These are phyloP conservation scores for Lagenorhynchus albirostris DNA, from an alignment of 2,113 vertebrate species.

Conservation along the genomic window DNA sequence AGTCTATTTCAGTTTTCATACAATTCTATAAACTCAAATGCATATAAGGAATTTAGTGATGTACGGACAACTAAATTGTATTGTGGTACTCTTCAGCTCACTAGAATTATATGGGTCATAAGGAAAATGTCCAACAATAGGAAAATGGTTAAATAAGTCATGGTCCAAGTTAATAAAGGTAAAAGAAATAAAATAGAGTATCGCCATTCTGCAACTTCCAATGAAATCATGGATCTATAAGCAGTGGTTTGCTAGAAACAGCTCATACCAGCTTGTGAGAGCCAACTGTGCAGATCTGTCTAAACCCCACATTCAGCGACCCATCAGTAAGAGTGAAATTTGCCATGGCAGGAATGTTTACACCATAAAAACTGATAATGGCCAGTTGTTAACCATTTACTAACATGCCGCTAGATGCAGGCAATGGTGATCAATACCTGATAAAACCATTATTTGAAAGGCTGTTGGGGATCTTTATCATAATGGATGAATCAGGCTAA, in stretches of 20 bases:
- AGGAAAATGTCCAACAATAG: neutral
- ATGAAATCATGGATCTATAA: neutral
- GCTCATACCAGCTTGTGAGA: conserved; percentile 4
- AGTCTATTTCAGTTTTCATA: conserved; percentile 25
- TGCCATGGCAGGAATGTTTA: neutral
- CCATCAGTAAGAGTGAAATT: conserved; percentile 34
- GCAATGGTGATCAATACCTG: neutral
- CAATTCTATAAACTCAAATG: neutral
- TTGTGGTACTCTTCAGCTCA: neutral
- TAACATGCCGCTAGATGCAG: neutral
- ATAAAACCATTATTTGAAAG: conserved; percentile 10
- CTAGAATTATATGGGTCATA: neutral
- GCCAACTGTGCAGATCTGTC: neutral
- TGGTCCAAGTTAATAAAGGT: neutral
- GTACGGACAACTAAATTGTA: neutral
- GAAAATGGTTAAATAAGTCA: conserved; percentile 35
- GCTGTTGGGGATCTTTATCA: neutral
- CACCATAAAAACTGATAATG: neutral
- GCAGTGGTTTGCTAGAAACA: conserved; percentile 21
- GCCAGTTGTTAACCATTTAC: conserved; percentile 23
- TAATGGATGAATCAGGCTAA: neutral
- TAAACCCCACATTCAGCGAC: neutral
- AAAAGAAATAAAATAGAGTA: conserved; percentile 9
- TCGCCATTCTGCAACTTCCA: neutral
- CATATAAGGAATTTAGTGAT: conserved; percentile 1